phyloP scores from a whole-genome alignment of 1,140 invertebrate genomes.

The Hesperophylax magnus region DNA sequence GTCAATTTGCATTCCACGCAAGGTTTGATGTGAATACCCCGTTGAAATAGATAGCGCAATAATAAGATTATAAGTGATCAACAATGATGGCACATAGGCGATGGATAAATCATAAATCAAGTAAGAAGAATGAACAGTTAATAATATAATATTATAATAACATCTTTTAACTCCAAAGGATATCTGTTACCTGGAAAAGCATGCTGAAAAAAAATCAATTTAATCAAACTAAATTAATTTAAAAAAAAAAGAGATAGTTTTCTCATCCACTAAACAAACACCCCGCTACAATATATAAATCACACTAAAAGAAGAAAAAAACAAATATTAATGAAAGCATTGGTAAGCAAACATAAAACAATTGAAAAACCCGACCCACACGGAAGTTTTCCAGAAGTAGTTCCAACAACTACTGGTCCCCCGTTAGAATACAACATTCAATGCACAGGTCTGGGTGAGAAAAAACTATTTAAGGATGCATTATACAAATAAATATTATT shows the following conservation, averaged over 20 bases:
- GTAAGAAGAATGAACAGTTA: not conserved
- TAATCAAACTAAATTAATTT: conserved; percentile 32
- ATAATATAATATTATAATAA: not conserved
- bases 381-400: too few species aligned
- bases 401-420: not conserved
- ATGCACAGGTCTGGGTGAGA: not conserved
- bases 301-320: conserved; percentile 30
- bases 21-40: too few species aligned
- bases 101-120: conserved; percentile 15
- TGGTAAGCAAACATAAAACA: conserved; percentile 20
- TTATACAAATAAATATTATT: not conserved
- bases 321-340: conserved; percentile 1
- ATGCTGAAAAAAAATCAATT: conserved; percentile 40
- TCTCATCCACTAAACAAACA: not conserved
- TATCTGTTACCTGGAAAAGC: conserved; percentile 23
- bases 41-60: not conserved
- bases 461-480: not conserved
- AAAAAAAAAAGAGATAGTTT: not conserved
- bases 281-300: conserved; percentile 8
- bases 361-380: not conserved
- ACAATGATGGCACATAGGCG: not conserved
- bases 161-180: not conserved
- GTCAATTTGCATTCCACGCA: not conserved
- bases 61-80: not conserved
- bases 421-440: conserved; percentile 1